Conservation (phyloP, 2,888 invertebrate genomes). For the Ochropacha duplaris region DNA sequence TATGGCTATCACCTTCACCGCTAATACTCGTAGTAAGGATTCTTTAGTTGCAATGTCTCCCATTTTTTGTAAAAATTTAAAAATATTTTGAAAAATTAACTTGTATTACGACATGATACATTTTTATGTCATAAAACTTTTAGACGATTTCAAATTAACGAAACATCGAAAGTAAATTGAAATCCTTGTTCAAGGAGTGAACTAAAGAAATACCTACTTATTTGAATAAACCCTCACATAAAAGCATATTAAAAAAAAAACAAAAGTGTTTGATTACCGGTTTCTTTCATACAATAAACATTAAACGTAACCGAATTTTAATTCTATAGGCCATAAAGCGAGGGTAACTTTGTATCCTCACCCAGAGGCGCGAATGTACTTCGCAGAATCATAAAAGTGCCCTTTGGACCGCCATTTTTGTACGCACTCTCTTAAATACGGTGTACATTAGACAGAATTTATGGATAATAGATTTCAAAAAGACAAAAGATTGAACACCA, state of each 20-base stretch:
- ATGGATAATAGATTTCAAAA: slow-evolving; percentile 12
- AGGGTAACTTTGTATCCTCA: slow-evolving; percentile 31
- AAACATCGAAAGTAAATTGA: too few relatives aligned
- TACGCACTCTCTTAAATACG: slow-evolving; percentile 25
- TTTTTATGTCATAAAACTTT: too few relatives aligned
- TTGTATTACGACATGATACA: too few relatives aligned
- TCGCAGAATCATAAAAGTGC: slow-evolving; percentile 38
- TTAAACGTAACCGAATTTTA: slow-evolving; percentile 27
- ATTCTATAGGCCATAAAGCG: slow-evolving; percentile 28
- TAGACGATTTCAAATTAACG: too few relatives aligned
- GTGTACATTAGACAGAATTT: slow-evolving; percentile 21
- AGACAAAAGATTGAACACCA: slow-evolving; percentile 19
- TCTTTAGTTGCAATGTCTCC: too few relatives aligned
- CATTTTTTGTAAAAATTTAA: too few relatives aligned
- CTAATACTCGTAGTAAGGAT: too few relatives aligned
- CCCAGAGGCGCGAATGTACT: slow-evolving; percentile 19
- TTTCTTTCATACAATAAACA: slow-evolving; percentile 17
- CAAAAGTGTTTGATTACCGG: slow-evolving; percentile 8
- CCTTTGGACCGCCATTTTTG: slow-evolving; percentile 29
- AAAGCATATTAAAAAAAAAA: slow-evolving; percentile 15
- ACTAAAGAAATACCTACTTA: too few relatives aligned
- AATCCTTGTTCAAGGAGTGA: too few relatives aligned
- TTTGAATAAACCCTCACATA: too few relatives aligned
- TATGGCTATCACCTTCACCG: too few relatives aligned
- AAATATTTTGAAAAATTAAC: too few relatives aligned